Conservation (phyloP, 35 echinoderm and acorn worm species). For the Strongylocentrotus purpuratus region DNA sequence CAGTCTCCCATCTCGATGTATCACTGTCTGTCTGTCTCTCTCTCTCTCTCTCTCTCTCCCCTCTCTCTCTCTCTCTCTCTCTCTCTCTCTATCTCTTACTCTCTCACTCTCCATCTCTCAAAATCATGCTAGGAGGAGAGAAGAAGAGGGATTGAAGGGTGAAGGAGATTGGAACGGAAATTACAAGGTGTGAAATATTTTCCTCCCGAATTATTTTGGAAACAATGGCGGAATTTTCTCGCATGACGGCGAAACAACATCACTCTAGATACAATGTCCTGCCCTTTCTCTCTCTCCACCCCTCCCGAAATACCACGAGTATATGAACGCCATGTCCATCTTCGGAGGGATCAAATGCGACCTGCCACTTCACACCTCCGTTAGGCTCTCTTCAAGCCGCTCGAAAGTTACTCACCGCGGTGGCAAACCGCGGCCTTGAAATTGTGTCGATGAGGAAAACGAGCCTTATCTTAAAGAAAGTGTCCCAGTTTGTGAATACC, state of each 20-base stretch:
- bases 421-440: slow-evolving; percentile 31
- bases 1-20: background rate
- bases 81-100: background rate
- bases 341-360: background rate
- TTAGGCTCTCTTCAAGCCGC: slow-evolving; percentile 37
- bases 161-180: background rate
- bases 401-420: background rate
- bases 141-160: background rate
- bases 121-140: background rate
- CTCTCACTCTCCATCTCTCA: background rate
- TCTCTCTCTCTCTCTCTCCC: background rate
- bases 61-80: background rate
- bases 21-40: background rate
- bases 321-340: background rate
- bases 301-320: background rate
- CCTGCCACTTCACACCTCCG: slow-evolving; percentile 1
- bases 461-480: background rate
- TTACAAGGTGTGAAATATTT: background rate
- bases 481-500: background rate
- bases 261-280: background rate
- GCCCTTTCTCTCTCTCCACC: slow-evolving; percentile 13
- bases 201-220: background rate
- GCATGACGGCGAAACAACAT: background rate
- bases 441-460: background rate
- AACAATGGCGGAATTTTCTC: background rate